phyloP scores from a whole-genome alignment of 1,140 invertebrate species.

The Aphelinus certus region DNA sequence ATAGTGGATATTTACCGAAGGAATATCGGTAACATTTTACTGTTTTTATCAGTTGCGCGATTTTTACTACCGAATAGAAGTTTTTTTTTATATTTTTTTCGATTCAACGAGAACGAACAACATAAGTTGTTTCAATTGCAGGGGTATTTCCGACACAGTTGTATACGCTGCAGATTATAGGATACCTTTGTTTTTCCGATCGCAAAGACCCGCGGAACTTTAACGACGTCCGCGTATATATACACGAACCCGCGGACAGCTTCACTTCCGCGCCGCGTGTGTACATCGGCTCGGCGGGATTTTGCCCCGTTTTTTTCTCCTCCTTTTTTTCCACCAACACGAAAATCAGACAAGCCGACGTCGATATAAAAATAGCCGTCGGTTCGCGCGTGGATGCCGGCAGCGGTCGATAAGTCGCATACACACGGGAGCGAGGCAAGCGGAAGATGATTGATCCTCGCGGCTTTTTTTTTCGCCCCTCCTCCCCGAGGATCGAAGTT shows the following conservation, averaged over 20 bases:
- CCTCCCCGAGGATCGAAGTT: too few relatives aligned
- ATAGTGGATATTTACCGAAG: too few relatives aligned
- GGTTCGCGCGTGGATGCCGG: neutral
- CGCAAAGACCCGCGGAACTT: neutral
- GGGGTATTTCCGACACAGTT: too few relatives aligned
- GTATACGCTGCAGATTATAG: too few relatives aligned
- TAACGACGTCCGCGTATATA: neutral
- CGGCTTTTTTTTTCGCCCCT: neutral
- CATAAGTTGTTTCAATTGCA: too few relatives aligned
- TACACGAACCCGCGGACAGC: neutral
- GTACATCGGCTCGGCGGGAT: too few relatives aligned
- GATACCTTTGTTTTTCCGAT: too few relatives aligned
- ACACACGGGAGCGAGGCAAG: conserved; percentile 1
- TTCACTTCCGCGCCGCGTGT: neutral
- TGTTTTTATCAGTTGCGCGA: too few relatives aligned
- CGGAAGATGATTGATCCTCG: neutral
- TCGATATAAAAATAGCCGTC: conserved; percentile 20
- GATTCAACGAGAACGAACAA: too few relatives aligned
- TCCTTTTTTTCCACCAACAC: neutral
- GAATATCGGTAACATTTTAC: too few relatives aligned
- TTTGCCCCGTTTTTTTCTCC: neutral
- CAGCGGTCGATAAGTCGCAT: conserved; percentile 24
- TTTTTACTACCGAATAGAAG: too few relatives aligned
- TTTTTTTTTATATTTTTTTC: too few relatives aligned
- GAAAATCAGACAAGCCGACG: conserved; percentile 31